Evolutionary conservation across 2,888 invertebrate genomes (phyloP), one percentile per base, ranked within the genome.

Genomic region (Stenichneumon culpator): DNA sequence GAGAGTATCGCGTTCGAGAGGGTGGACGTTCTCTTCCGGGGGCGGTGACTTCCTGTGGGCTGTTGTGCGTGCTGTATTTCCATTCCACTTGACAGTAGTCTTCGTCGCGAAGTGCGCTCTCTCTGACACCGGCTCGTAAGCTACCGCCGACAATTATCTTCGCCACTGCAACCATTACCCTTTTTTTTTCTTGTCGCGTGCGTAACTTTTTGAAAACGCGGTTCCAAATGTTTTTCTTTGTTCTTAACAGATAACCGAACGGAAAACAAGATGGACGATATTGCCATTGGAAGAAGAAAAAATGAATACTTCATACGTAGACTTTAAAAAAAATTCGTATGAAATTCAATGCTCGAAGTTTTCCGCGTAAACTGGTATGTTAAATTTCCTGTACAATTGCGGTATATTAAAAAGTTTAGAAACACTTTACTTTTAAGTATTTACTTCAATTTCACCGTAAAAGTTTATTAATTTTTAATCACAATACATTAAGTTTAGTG

Each of bases 31-130:
- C 75, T 80, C 84, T 90, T 89, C 89, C 89, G 88, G 87, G 88
- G 86, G 86, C 83, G 87, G 87, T 84, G 67, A 90, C 86, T 89
- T 87, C 88, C 89, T 88, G 82, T 83, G 73, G 47, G 72, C 60
- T 68, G 68, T 82, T 75, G 63, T 63, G 65, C 67, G 86, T 82
- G 82, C 75, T 16, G 79, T 78, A 84, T 47, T 52, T 32, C 63
- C 57, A 60, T 83, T 83, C 78, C 83, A 79, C 81, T 82, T 84
- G 85, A 82, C 81, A 81, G 86, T 81, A 69, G 50, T 63, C 63
- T 50, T 63, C 47, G 28, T 28, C 74, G 63, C 47, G 19, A 63
- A 50, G 44, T 74, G 63, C 63, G 63, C n/a, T 72, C 74, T 44
- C 60, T 73, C 57, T 16, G 57, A 57, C 73, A 25, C 39, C 11